phyloP scores from a whole-genome alignment of 2,797 vertebrate genomes.

The Psittacula derbiana region DNA sequence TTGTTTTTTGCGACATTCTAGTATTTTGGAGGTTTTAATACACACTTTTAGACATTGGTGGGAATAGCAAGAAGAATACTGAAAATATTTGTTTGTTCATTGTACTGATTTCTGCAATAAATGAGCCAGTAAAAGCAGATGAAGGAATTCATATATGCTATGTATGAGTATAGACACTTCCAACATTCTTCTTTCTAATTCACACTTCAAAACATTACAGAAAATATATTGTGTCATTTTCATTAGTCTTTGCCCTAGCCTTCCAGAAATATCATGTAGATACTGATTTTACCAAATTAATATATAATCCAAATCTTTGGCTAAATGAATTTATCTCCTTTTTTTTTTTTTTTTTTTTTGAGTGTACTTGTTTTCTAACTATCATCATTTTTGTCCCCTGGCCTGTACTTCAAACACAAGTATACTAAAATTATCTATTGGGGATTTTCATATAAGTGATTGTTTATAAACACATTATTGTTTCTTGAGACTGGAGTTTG shows the following conservation, averaged over 20 bases:
- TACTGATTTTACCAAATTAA: constrained; percentile 53
- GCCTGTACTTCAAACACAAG: constrained; percentile 12
- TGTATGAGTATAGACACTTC: constrained; percentile 54
- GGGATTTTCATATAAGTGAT: neutral
- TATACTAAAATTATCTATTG: neutral
- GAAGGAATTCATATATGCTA: constrained; percentile 16
- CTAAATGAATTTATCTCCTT: neutral
- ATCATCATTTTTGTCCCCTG: neutral
- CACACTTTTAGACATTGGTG: neutral
- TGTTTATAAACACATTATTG: neutral
- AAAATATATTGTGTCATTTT: constrained; percentile 36
- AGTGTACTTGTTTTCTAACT: constrained; percentile 8
- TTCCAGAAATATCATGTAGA: constrained; percentile 41
- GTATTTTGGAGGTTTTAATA: neutral
- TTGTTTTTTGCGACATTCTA: neutral
- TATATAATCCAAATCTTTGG: constrained; percentile 28
- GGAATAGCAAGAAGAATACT: neutral
- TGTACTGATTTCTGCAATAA: constrained; percentile 47
- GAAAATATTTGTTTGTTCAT: neutral
- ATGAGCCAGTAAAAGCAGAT: constrained; percentile 41
- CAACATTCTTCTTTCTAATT: constrained; percentile 36
- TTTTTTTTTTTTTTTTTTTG: neutral
- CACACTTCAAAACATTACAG: constrained; percentile 24
- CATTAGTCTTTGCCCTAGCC: constrained; percentile 27
- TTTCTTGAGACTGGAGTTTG: neutral